A percentile compares a stretch with the other conserved stretches of the same genome.
These are phyloP conservation scores for Oncorhynchus clarkii DNA, from an alignment of 2,113 vertebrate genomes.

Conservation along the genomic window DNA sequence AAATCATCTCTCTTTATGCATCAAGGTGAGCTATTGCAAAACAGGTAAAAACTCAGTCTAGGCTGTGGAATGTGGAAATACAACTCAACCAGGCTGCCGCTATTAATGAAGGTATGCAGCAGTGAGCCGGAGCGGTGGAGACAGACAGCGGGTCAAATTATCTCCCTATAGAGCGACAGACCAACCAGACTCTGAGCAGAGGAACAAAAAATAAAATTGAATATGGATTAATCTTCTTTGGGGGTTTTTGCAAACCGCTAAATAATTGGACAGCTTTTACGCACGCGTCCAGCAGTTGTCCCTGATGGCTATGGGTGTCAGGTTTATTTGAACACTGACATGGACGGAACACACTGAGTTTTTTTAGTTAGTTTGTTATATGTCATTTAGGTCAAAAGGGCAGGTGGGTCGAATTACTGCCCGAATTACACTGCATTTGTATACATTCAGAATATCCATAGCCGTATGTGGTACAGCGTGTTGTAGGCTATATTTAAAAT, in stretches of 20 bases:
- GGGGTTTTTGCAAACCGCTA: too few species aligned
- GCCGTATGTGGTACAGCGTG: too few species aligned
- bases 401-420: not conserved
- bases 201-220: conserved; percentile 13
- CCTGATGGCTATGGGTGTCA: too few species aligned
- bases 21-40: conserved; percentile 74
- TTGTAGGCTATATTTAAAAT: not conserved
- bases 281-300: too few species aligned
- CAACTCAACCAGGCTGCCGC: conserved; percentile 82
- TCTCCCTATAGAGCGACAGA: conserved; percentile 32
- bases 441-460: too few species aligned
- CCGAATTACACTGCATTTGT: too few species aligned
- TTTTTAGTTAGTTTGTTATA: too few species aligned
- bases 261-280: not conserved
- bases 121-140: conserved; percentile 63
- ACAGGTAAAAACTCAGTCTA: conserved; percentile 86
- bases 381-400: not conserved
- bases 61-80: conserved; percentile 96
- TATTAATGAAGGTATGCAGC: conserved; percentile 69
- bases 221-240: conserved; percentile 12
- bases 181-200: conserved; percentile 30
- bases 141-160: conserved; percentile 61
- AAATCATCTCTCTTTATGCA: conserved; percentile 45
- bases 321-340: too few species aligned
- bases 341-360: too few species aligned